Conservation (phyloP, 2,113 vertebrate genomes). For the Hydropotes inermis region DNA sequence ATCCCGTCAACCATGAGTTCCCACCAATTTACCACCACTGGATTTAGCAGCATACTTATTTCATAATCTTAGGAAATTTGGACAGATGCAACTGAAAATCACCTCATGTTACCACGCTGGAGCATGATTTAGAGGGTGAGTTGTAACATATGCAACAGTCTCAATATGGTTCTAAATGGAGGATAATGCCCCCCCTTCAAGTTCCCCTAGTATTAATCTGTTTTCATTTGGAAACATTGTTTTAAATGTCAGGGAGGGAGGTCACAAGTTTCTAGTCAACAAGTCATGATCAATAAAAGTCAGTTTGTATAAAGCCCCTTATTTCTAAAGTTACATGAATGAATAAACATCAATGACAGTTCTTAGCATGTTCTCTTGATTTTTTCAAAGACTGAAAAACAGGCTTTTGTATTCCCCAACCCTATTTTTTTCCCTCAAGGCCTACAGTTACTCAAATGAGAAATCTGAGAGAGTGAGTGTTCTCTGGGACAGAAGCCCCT, state of each 20-base stretch:
- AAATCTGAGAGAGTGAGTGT: not conserved
- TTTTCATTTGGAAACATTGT: constrained; percentile 7
- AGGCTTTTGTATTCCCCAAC: not conserved
- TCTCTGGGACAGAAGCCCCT: not conserved
- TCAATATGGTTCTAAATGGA: not conserved
- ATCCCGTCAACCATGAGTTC: not conserved
- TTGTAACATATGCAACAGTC: not conserved
- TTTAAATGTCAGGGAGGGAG: not conserved
- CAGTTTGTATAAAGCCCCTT: not conserved
- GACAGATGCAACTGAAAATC: not conserved
- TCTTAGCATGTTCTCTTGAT: not conserved
- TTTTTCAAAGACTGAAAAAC: not conserved
- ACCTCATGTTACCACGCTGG: not conserved
- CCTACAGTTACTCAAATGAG: not conserved
- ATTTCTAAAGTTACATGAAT: not conserved
- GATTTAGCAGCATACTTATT: not conserved
- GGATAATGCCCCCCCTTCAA: accelerated
- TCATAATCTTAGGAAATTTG: not conserved
- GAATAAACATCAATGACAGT: not conserved
- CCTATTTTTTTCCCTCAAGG: not conserved
- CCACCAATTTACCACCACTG: not conserved
- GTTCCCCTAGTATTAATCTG: not conserved
- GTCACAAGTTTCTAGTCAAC: not conserved
- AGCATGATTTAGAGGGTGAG: not conserved
- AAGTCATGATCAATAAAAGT: not conserved